Base-by-base conservation (phyloP, 2,797 vertebrate species). In the Diplodus sargus region DNA sequence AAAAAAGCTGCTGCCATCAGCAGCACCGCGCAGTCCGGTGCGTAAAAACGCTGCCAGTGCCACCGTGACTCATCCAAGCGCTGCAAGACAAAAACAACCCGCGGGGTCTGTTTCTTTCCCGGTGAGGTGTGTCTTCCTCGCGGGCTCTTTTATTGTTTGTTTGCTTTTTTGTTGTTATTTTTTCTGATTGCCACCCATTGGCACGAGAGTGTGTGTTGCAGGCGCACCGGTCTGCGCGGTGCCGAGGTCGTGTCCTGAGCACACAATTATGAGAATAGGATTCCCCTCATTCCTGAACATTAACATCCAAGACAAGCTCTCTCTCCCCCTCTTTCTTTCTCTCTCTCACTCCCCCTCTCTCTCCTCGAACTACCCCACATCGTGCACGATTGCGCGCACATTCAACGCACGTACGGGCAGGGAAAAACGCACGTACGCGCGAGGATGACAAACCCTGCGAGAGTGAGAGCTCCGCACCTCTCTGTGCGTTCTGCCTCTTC, bases 71-170 rank as follows among this genome's bases (percentile, higher is more conserved):
- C 86, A 91, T 86, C 70, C 75, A 69, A 82, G 82, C 62, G 70
- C 83, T 84, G 86, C 78, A 71, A 78, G 85, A 86, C 68, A 83
- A 56, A 82, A 76, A 76, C 77, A 75, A 61, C 71, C 58, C 3
- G 64, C 39, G 72, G 56, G 66, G 57, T 22, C 77, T 78, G 67
- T 48, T 30, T 12, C 43, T 45, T 65, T n/a, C 70, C 74, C 18
- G 79, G 49, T 74, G 76, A 92, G 92, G 91, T 91, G 92, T 92
- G 92, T 90, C 89, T 78, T 39, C 69, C 57, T 54, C 15, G 48
- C 13, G 34, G 65, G 28, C 43, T 65, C 56, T 0, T 47, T 34
- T 34, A 34, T 34, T 34, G 30, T 34, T 34, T 34, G 30, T 34
- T 34, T 34, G 30, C 28, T 28, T 34, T 34, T 34, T 34, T 34